phyloP scores from a whole-genome alignment of 2,888 invertebrate species.

The Thymelicus lineola region DNA sequence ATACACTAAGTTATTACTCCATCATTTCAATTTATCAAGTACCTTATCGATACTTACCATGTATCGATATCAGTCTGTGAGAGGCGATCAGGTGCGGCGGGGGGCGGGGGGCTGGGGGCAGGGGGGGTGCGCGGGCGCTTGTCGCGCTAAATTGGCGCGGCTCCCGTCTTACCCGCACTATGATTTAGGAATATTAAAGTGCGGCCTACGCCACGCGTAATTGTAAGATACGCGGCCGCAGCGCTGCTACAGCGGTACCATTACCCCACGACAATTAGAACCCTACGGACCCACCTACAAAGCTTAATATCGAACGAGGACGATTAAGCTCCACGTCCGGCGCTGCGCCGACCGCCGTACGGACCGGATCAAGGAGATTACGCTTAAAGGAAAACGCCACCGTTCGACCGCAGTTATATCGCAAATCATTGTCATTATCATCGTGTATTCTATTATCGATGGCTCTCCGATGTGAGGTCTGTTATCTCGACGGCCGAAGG shows the following conservation, averaged over 20 bases:
- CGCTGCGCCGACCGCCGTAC: slow-evolving; percentile 6
- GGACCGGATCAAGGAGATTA: slow-evolving; percentile 37
- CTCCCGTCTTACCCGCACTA: slow-evolving; percentile 63
- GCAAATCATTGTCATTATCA: slow-evolving; percentile 43
- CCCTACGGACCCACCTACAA: background rate
- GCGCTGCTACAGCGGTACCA: background rate
- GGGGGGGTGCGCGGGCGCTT: slow-evolving; percentile 28
- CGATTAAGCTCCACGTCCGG: background rate
- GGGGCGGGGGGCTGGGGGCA: too few relatives aligned
- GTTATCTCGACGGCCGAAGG: slow-evolving; percentile 21
- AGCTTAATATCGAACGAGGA: background rate
- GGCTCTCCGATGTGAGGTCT: slow-evolving; percentile 33
- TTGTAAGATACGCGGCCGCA: slow-evolving; percentile 27
- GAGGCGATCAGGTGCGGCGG: background rate
- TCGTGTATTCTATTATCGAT: slow-evolving; percentile 38
- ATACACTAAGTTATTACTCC: too few relatives aligned
- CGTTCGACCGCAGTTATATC: slow-evolving; percentile 29
- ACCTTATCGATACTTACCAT: slow-evolving; percentile 1
- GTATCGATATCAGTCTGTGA: slow-evolving; percentile 10
- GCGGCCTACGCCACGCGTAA: slow-evolving; percentile 51
- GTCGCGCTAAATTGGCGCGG: slow-evolving; percentile 52
- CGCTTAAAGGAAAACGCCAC: slow-evolving; percentile 36
- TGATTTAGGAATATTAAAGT: slow-evolving; percentile 61
- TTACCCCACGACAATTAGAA: background rate
- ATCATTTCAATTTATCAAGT: too few relatives aligned